Conservation (phyloP, 2,113 vertebrate genomes). For the Hylia prasina region DNA sequence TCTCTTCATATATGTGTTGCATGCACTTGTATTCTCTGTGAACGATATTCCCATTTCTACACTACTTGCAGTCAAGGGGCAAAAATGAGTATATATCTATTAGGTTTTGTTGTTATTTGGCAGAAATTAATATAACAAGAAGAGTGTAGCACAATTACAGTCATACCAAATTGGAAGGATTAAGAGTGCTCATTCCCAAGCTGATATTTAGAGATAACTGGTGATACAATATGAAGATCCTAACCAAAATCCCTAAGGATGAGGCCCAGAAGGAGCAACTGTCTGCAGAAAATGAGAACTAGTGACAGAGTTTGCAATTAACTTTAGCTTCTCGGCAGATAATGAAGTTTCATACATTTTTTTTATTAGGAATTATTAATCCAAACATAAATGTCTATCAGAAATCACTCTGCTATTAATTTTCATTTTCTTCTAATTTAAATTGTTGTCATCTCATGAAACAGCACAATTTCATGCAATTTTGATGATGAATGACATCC, state of each 20-base stretch:
- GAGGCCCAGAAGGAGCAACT: not conserved
- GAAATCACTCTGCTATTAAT: constrained; percentile 25
- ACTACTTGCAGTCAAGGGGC: not conserved
- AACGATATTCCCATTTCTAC: not conserved
- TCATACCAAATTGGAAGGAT: not conserved
- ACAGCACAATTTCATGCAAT: constrained; percentile 46
- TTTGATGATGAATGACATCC: constrained; percentile 38
- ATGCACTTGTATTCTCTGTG: not conserved
- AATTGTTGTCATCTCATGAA: constrained; percentile 29
- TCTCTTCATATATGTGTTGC: not conserved
- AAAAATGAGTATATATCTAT: not conserved
- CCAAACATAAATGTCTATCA: constrained; percentile 17
- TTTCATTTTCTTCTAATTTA: constrained; percentile 37
- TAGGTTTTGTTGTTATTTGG: not conserved
- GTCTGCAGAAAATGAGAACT: not conserved
- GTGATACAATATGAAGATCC: not conserved
- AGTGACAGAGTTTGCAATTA: constrained; percentile 2
- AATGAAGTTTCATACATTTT: constrained; percentile 27
- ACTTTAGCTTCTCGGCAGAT: not conserved
- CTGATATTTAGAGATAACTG: not conserved
- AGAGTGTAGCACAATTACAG: not conserved
- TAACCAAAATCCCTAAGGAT: not conserved
- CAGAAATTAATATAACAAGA: not conserved
- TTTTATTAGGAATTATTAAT: constrained; percentile 44
- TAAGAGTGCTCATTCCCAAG: not conserved